Evolutionary conservation across 2,888 invertebrate species (phyloP), one percentile per base, ranked within the genome.

Genomic region (Papilio gigon): DNA sequence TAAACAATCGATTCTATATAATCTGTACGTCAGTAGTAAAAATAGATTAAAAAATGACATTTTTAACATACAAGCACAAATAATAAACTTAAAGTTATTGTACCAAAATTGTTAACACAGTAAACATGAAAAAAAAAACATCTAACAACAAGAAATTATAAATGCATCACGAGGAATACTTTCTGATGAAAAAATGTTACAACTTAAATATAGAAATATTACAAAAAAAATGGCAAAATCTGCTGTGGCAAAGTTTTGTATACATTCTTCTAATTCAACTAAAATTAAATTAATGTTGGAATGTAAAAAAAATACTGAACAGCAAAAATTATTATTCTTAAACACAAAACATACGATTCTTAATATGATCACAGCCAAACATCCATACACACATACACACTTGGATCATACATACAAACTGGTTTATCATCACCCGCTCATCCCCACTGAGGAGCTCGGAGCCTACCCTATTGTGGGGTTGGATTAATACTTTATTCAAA

Each of bases 281-380:
- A 4, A 30, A 50, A 27, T 53, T n/a, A 30, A 56, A 30, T 8
- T 30, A 17, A 56, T 56, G n/a, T 53, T 25, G 53, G 53, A 56
- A 56, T 56, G 53, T 56, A 56, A 30, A 17, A 30, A 17, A 25
- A 17, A 47, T 47, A 53, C n/a, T 30, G 0, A 30, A 12, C 14
- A 50, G 2, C 12, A 1, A 30, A n/a, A 27, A 27, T 17, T 12
- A 1, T 4, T 22, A 47, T 25, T 22, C 4, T 50, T 25, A 11
- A 50, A 50, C 14, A 25, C 4, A 25, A 53, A 53, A 30, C 6
- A 53, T 8, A 27, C 0, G 27, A 56, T n/a, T 53, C 30, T 27
- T 30, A n/a, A 8, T 22, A 11, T 30, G 17, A 27, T 56, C 53
- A 50, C 50, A 56, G 30, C n/a, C 53, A 56, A 56, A 14, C 53